phyloP scores from a whole-genome alignment of 1,140 invertebrate species.

The Drosophila subobscura region DNA sequence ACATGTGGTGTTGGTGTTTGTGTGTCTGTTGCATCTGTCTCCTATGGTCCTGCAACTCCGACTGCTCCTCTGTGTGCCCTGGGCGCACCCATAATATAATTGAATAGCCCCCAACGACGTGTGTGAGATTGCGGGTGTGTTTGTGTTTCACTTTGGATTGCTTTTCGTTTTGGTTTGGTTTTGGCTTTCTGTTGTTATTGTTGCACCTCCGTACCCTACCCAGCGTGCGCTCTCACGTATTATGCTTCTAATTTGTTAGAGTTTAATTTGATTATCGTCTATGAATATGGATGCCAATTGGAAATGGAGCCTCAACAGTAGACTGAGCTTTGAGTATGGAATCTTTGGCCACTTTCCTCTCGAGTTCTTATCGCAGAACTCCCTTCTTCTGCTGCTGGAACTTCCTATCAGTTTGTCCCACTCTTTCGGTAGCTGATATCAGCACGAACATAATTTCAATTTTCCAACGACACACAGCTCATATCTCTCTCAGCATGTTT shows the following conservation, averaged over 20 bases:
- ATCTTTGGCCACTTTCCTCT: not conserved
- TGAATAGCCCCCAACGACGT: conserved; percentile 67
- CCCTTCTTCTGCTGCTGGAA: not conserved
- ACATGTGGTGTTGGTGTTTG: too few species aligned
- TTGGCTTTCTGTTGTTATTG: conserved; percentile 38
- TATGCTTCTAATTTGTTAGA: conserved; percentile 61
- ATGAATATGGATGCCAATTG: conserved; percentile 12
- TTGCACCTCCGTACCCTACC: not conserved
- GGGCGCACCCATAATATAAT: conserved; percentile 79
- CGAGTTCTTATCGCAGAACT: not conserved
- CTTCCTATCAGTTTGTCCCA: conserved; percentile 23
- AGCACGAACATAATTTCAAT: conserved; percentile 48
- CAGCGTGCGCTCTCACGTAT: conserved; percentile 36
- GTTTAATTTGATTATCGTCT: conserved; percentile 50
- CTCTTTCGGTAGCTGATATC: conserved; percentile 43
- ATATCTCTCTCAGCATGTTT: conserved; percentile 22
- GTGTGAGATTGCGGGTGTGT: conserved; percentile 68
- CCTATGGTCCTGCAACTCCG: not conserved
- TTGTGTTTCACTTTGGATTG: conserved; percentile 47
- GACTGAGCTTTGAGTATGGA: not conserved
- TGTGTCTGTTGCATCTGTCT: conserved; percentile 32
- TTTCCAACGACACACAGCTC: conserved; percentile 30
- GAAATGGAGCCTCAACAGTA: not conserved
- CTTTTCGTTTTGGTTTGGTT: conserved; percentile 42
- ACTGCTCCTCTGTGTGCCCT: conserved; percentile 39